Base-by-base conservation (phyloP, 92 coral and sea anemone genomes). In the Palythoa grandiflora region DNA sequence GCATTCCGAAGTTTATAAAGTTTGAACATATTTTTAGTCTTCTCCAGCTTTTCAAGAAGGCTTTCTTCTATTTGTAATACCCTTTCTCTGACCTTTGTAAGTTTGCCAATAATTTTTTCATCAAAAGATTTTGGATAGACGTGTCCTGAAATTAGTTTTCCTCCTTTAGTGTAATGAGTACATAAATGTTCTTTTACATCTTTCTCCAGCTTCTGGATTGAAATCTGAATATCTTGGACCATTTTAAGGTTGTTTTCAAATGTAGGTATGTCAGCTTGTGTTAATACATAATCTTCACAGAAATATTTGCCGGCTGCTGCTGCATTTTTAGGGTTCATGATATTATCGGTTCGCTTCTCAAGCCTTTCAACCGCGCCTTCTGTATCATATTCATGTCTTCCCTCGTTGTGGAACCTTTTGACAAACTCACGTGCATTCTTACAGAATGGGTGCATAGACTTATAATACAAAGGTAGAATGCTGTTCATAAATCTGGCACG, bases 191-290 rank as follows among this genome's bases (percentile, higher is more conserved):
- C 50, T 37, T 44, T 87, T 53, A 84, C 89, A 38, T 87, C 73
- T 87, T 87, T 74, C 85, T 77, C 85, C 89, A 54, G 85, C 89
- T 59, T 86, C 89, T 75, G 85, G 89, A 77, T 87, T n/a, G 72
- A 37, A 28, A 20, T 54, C 83, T 87, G 70, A 77, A 88, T 87
- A 44, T 47, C 79, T 65, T 66, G 40, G 14, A 87, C 21, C 85
- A 79, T 60, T 87, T 80, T 80, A 13, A 88, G 28, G 71, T 88
- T 80, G 78, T 84, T 89, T n/a, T 50, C 47, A 57, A 88, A 80
- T 54, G 60, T 37, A 73, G 40, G 57, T 40, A 70, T 50, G 71
- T 87, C 87, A 68, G 87, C 73, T 51, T 12, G 81, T 71, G 86
- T 83, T 51, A 80, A 40, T 39, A 57, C 73, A 76, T 81, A 88